These are phyloP conservation scores for Drosophila hawaiiensis DNA, from an alignment of 2,888 invertebrate genomes.

Conservation along the genomic window DNA sequence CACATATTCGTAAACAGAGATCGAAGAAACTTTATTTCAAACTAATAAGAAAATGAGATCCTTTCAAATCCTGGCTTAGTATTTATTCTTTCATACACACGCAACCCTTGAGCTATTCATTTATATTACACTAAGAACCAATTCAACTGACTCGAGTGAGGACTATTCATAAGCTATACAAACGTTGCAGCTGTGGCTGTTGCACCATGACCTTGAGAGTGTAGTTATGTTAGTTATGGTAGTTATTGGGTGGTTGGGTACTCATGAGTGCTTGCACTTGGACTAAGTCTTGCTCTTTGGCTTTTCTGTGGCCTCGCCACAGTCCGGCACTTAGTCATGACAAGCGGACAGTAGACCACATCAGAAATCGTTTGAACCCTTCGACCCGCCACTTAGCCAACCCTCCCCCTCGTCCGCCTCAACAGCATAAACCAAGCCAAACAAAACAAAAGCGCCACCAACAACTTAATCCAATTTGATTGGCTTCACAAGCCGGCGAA, in stretches of 20 bases:
- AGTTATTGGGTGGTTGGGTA: constrained; percentile 37
- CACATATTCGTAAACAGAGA: background rate
- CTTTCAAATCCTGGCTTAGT: background rate
- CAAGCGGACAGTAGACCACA: constrained; percentile 22
- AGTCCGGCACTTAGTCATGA: constrained; percentile 34
- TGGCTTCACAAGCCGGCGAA: constrained; percentile 48
- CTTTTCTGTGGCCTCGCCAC: constrained; percentile 56
- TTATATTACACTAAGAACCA: background rate
- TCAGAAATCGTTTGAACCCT: constrained; percentile 7
- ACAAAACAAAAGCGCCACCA: constrained; percentile 56
- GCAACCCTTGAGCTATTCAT: background rate
- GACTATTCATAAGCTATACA: constrained; percentile 14
- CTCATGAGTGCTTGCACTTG: constrained; percentile 33
- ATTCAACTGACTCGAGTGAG: constrained; percentile 1
- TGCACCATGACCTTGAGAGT: background rate
- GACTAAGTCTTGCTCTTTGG: constrained; percentile 33
- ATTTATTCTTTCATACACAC: background rate
- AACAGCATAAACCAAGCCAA: constrained; percentile 23
- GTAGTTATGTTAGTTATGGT: constrained; percentile 20
- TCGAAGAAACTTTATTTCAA: background rate
- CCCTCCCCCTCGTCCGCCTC: background rate
- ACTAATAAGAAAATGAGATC: background rate
- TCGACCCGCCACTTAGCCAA: background rate
- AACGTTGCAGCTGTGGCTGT: background rate
- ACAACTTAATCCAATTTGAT: constrained; percentile 78